A percentile compares a stretch with the other conserved stretches of the same genome.
Conservation (phyloP, 2,888 invertebrate genomes). For the Miltochrista miniata region DNA sequence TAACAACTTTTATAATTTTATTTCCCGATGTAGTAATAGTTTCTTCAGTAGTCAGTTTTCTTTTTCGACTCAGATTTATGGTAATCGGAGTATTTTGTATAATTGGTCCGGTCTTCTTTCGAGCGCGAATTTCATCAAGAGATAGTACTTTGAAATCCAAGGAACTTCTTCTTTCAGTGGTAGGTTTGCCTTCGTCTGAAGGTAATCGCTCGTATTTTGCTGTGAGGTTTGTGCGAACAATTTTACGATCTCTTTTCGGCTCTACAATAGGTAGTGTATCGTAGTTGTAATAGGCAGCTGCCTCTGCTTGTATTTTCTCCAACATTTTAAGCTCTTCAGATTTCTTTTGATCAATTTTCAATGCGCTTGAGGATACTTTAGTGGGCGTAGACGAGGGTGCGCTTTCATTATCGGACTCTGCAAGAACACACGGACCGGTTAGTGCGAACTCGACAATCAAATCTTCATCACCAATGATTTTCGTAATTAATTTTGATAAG, state of each 20-base stretch:
- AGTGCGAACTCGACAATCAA: slow-evolving; percentile 43
- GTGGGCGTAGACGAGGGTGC: slow-evolving; percentile 85
- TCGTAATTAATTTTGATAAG: slow-evolving; percentile 80
- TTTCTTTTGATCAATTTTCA: slow-evolving; percentile 74
- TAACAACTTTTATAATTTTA: slow-evolving; percentile 75
- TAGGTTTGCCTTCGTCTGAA: slow-evolving; percentile 65
- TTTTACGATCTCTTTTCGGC: slow-evolving; percentile 51
- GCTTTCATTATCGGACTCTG: slow-evolving; percentile 91
- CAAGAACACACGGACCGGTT: slow-evolving; percentile 85
- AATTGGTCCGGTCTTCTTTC: slow-evolving; percentile 56
- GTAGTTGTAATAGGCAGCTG: slow-evolving; percentile 89
- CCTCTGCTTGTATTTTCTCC: slow-evolving; percentile 88
- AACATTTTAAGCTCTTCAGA: slow-evolving; percentile 87
- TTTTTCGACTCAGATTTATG: slow-evolving; percentile 64
- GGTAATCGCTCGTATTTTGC: slow-evolving; percentile 76
- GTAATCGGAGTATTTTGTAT: slow-evolving; percentile 59
- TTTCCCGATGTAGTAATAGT: slow-evolving; percentile 69
- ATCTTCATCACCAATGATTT: slow-evolving; percentile 62
- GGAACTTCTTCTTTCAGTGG: slow-evolving; percentile 47
- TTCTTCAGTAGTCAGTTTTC: slow-evolving; percentile 72
- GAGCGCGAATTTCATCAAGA: slow-evolving; percentile 78
- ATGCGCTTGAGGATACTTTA: slow-evolving; percentile 64
- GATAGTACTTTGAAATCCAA: slow-evolving; percentile 78
- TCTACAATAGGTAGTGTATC: slow-evolving; percentile 61
- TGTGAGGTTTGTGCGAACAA: slow-evolving; percentile 54